Percentiles rank a stretch among this genome's conserved stretches.
phyloP scores from a whole-genome alignment of 1,140 invertebrate species.

The Hestina assimilis region DNA sequence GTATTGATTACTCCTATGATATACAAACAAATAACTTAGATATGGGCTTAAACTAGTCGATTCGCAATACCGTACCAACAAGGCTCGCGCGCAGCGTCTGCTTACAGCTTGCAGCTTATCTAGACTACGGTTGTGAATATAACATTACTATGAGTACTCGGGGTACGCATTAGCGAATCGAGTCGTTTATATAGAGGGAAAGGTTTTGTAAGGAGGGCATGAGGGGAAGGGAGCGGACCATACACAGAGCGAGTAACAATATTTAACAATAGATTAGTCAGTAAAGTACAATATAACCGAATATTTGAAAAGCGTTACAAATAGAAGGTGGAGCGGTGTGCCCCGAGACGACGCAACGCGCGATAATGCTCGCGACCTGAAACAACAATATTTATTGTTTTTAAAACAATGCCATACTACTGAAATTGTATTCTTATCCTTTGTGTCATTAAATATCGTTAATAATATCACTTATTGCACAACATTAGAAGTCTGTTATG shows the following conservation, averaged over 20 bases:
- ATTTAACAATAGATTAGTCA: constrained; percentile 42
- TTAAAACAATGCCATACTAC: background rate
- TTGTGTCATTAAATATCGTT: no score
- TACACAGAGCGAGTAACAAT: constrained; percentile 34
- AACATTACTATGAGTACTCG: constrained; percentile 14
- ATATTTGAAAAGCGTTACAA: constrained; percentile 46
- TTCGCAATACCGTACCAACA: constrained; percentile 8
- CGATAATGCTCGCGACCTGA: constrained; percentile 51
- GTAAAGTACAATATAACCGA: constrained; percentile 44
- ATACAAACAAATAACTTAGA: constrained; percentile 23
- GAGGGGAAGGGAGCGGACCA: constrained; percentile 15
- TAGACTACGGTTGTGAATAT: constrained; percentile 10
- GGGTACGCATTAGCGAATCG: constrained; percentile 35
- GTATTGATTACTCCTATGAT: constrained; percentile 41
- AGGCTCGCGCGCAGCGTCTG: constrained; percentile 13
- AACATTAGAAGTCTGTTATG: no score
- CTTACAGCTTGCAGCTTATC: constrained; percentile 10
- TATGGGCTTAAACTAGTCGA: constrained; percentile 10
- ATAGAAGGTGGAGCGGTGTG: constrained; percentile 38
- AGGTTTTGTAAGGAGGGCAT: constrained; percentile 12
- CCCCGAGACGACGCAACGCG: constrained; percentile 44
- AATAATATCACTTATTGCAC: no score
- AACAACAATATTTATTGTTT: background rate
- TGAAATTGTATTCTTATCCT: no score
- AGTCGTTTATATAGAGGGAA: constrained; percentile 23